phyloP scores from a whole-genome alignment of 2,888 invertebrate genomes.

The Callimorpha dominula region DNA sequence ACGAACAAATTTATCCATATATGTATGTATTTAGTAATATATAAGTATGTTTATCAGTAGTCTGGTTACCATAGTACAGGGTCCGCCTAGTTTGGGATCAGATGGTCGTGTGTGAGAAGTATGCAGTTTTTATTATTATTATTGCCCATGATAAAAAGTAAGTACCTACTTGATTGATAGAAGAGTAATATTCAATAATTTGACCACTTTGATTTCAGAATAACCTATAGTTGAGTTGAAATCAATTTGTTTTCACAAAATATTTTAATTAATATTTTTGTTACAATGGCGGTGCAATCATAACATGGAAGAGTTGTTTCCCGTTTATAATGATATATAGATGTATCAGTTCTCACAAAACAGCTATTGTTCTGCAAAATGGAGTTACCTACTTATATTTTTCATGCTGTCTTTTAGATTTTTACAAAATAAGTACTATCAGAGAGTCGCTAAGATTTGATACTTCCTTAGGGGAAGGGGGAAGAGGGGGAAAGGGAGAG shows the following conservation, averaged over 20 bases:
- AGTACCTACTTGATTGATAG: too few relatives aligned
- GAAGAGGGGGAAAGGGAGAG: too few relatives aligned
- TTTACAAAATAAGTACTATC: background rate
- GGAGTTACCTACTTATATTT: background rate
- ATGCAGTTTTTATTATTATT: too few relatives aligned
- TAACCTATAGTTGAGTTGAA: background rate
- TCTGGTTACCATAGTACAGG: too few relatives aligned
- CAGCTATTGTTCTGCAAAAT: background rate
- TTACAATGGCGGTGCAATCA: background rate
- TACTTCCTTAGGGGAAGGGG: too few relatives aligned
- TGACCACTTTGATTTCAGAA: background rate
- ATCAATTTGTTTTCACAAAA: background rate
- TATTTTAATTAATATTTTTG: slow-evolving; percentile 5
- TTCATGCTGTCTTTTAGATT: background rate
- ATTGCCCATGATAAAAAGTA: too few relatives aligned
- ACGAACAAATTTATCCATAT: too few relatives aligned
- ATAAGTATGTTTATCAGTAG: too few relatives aligned
- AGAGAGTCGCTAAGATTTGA: too few relatives aligned
- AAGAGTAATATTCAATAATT: background rate
- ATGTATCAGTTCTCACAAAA: background rate
- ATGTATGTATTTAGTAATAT: too few relatives aligned
- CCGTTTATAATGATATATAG: background rate
- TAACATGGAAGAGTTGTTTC: background rate
- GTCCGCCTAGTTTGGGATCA: too few relatives aligned
- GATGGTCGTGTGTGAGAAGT: too few relatives aligned